These are phyloP conservation scores for Otus sunia DNA, from an alignment of 2,113 vertebrate species.

Conservation along the genomic window DNA sequence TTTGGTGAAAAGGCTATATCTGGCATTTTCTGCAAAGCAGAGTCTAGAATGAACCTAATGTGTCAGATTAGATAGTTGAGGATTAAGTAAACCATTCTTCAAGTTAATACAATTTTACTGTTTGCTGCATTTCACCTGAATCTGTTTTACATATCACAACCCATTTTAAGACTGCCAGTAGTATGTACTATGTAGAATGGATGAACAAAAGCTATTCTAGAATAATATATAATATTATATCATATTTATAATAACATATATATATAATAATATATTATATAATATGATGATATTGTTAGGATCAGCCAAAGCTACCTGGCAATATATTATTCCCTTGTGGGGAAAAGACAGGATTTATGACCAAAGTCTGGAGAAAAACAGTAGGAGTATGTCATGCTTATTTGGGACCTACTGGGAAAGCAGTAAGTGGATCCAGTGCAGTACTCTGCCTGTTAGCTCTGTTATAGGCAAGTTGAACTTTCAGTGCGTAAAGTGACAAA, in stretches of 20 bases:
- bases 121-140: neutral
- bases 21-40: neutral
- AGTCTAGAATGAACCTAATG: neutral
- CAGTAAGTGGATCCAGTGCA: neutral
- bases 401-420: neutral
- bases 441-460: neutral
- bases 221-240: too few relatives aligned
- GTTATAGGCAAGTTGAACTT: neutral
- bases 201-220: neutral
- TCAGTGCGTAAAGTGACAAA: neutral
- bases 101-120: neutral
- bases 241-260: too few relatives aligned
- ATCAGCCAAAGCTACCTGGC: neutral
- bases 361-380: neutral
- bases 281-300: neutral
- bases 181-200: neutral
- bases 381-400: neutral
- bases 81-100: neutral
- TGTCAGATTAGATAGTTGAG: neutral
- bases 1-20: neutral
- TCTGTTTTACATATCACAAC: neutral
- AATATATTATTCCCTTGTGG: neutral
- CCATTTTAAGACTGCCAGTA: neutral
- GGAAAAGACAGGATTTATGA: neutral
- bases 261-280: too few relatives aligned